Evolutionary conservation across 1,140 invertebrate species (phyloP).

Genomic region (Drosophila ambigua): DNA sequence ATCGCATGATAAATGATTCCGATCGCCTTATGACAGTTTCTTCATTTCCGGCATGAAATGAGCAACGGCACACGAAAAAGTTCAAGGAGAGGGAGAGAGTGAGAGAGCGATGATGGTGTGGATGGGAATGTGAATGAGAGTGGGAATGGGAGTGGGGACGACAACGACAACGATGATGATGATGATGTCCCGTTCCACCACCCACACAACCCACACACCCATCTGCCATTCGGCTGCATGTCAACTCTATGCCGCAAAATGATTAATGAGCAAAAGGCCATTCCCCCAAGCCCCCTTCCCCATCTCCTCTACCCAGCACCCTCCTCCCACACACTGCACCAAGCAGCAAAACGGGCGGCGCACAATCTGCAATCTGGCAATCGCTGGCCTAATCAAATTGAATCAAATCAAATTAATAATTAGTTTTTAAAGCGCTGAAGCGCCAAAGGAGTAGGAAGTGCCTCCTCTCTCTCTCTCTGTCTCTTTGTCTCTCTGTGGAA

Average conservation of each 20-base stretch:
- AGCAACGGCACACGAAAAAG: conserved; percentile 48
- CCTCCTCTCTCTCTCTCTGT: conserved; percentile 10
- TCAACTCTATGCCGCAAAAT: conserved; percentile 61
- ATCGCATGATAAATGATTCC: conserved; percentile 83
- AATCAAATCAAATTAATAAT: conserved; percentile 83
- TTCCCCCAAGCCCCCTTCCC: not conserved
- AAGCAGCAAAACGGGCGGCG: conserved; percentile 4
- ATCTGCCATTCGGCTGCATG: conserved; percentile 36
- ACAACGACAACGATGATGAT: not conserved
- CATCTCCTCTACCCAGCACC: conserved; percentile 26
- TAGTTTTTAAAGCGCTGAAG: conserved; percentile 63
- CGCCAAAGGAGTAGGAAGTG: conserved; percentile 28
- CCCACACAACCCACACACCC: not conserved
- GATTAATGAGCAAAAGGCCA: conserved; percentile 65
- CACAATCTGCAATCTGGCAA: conserved; percentile 47
- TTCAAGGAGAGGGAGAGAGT: conserved; percentile 2
- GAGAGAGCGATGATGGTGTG: conserved; percentile 2
- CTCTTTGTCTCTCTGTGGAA: conserved; percentile 8
- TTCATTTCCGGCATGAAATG: conserved; percentile 83
- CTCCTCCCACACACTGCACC: conserved; percentile 28
- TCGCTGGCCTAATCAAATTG: conserved; percentile 73
- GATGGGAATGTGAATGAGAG: not conserved
- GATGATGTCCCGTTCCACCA: conserved; percentile 16
- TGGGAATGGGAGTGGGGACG: too few relatives aligned
- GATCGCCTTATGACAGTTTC: conserved; percentile 83